Percentiles rank a stretch among this genome's conserved stretches.
phyloP scores from a whole-genome alignment of 92 coral and sea anemone genomes.

The Palythoa grandis region DNA sequence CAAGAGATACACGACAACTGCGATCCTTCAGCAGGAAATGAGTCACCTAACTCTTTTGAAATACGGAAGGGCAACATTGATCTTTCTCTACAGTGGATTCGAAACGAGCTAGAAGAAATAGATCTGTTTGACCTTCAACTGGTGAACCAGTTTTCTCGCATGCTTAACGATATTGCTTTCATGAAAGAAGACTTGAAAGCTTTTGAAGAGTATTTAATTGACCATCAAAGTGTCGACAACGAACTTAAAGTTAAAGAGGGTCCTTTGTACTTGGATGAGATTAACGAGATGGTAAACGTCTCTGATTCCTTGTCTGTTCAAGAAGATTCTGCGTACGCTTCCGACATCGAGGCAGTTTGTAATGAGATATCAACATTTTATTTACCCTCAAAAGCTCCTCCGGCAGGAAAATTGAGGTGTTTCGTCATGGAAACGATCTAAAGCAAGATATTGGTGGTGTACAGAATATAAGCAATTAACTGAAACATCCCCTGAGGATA shows the following conservation, averaged over 20 bases:
- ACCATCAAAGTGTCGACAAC: constrained; percentile 3
- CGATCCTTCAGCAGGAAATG: neutral
- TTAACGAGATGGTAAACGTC: neutral
- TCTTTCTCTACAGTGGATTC: constrained; percentile 59
- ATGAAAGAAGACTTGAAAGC: constrained; percentile 28
- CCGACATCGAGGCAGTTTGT: constrained; percentile 27
- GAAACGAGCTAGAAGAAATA: constrained; percentile 53
- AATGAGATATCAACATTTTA: constrained; percentile 19
- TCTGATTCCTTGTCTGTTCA: constrained; percentile 11
- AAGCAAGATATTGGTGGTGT: no score
- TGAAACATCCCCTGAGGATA: no score
- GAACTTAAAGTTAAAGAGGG: neutral
- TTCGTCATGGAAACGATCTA: constrained; percentile 41
- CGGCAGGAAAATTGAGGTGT: constrained; percentile 18
- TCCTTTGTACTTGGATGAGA: constrained; percentile 12
- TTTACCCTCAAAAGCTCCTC: neutral
- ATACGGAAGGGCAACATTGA: constrained; percentile 60
- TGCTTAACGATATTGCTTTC: constrained; percentile 9
- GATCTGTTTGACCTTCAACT: constrained; percentile 32
- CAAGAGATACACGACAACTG: no score
- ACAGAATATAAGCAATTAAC: no score
- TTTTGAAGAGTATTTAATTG: constrained; percentile 25
- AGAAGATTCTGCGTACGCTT: constrained; percentile 25
- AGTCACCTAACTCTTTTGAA: neutral
- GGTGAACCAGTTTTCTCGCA: constrained; percentile 18